Evolutionary conservation across 2,113 vertebrate species (phyloP).

Genomic region (Lonchura striata): DNA sequence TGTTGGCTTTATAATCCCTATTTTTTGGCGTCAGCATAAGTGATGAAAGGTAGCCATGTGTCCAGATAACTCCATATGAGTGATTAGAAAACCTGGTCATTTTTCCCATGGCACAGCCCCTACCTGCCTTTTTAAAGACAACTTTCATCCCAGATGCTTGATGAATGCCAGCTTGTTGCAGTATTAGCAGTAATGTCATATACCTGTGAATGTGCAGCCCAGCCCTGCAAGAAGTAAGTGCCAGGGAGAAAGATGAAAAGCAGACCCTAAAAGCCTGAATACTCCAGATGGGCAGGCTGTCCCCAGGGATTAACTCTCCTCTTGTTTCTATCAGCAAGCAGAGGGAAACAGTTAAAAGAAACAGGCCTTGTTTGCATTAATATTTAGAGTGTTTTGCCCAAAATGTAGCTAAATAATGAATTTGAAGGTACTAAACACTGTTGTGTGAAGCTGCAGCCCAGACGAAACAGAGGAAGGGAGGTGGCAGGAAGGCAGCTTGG

Average conservation of each 20-base stretch:
- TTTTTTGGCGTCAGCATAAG: slow-evolving; percentile 35
- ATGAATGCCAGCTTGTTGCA: background rate
- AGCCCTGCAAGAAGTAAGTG: background rate
- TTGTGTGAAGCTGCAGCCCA: slow-evolving; percentile 25
- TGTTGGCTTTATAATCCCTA: slow-evolving; percentile 39
- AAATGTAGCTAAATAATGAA: slow-evolving; percentile 47
- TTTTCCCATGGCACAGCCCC: background rate
- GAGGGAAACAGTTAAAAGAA: slow-evolving; percentile 58
- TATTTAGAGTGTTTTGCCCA: slow-evolving; percentile 56
- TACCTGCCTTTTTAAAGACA: slow-evolving; percentile 49
- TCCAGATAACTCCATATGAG: slow-evolving; percentile 48
- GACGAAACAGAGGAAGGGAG: background rate
- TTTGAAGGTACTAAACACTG: slow-evolving; percentile 57
- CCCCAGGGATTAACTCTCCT: slow-evolving; percentile 35
- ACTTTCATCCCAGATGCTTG: slow-evolving; percentile 3
- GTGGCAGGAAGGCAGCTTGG: background rate
- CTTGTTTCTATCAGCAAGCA: slow-evolving; percentile 59
- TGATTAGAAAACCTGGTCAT: slow-evolving; percentile 52
- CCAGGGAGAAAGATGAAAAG: slow-evolving; percentile 31
- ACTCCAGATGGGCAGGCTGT: slow-evolving; percentile 53
- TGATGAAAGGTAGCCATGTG: slow-evolving; percentile 71
- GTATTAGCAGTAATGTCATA: slow-evolving; percentile 17
- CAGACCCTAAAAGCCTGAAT: slow-evolving; percentile 1
- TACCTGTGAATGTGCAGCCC: slow-evolving; percentile 30
- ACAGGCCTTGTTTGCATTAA: slow-evolving; percentile 65